Conservation (phyloP, 1,140 invertebrate species). For the Bombus turneri region DNA sequence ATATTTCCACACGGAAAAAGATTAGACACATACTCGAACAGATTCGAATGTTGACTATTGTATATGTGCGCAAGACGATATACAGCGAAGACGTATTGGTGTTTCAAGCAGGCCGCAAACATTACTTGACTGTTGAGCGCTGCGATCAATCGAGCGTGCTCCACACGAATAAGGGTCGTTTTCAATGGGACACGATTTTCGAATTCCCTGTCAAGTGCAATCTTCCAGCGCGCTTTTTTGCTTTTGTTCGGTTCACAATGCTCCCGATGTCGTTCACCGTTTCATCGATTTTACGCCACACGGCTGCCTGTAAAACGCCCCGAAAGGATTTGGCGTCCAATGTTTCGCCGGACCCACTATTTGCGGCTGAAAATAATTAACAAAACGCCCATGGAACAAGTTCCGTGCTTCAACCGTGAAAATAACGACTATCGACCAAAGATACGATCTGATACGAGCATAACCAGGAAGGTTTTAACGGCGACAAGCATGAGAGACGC, state of each 20-base stretch:
- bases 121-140: background rate
- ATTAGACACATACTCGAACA: no score
- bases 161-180: background rate
- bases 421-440: no score
- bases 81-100: background rate
- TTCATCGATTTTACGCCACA: background rate
- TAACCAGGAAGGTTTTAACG: no score
- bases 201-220: conserved; percentile 6
- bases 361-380: conserved; percentile 16
- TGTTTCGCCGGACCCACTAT: background rate
- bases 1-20: no score
- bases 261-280: background rate
- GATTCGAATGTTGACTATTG: no score
- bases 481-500: no score
- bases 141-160: background rate
- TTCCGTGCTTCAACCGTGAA: no score
- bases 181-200: conserved; percentile 21
- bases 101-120: conserved; percentile 3
- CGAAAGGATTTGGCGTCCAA: no score
- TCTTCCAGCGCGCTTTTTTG: background rate
- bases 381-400: no score
- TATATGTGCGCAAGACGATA: background rate
- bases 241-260: conserved; percentile 6
- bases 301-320: background rate
- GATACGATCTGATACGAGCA: no score